Percentiles rank a stretch among this genome's conserved stretches.
Evolutionary conservation across 2,113 vertebrate genomes (phyloP).

Genomic region (Plotosus lineatus): DNA sequence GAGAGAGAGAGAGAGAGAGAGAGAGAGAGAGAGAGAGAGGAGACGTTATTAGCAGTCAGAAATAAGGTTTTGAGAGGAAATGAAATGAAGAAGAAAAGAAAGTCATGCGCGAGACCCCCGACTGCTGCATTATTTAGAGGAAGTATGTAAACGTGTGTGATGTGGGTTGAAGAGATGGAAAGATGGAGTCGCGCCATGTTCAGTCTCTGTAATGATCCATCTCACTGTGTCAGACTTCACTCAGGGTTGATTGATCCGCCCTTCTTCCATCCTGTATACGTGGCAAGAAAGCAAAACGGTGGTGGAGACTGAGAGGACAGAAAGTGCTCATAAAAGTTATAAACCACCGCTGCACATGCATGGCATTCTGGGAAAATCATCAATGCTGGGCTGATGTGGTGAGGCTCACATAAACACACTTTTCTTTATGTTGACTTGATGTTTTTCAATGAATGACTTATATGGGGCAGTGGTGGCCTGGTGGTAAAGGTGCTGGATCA

Average conservation of each 20-base stretch:
- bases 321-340: background rate
- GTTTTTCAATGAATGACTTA: no score
- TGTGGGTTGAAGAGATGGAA: background rate
- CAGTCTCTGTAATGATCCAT: background rate
- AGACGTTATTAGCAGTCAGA: background rate
- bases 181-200: background rate
- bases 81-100: background rate
- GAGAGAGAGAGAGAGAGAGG: no score
- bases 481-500: no score
- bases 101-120: background rate
- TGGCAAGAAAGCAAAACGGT: conserved; percentile 28
- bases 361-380: background rate
- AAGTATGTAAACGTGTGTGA: background rate
- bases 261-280: conserved; percentile 27
- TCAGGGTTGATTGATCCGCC: conserved; percentile 25
- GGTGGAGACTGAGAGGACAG: background rate
- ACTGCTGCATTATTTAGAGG: background rate
- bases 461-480: no score
- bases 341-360: background rate
- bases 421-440: no score
- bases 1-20: no score
- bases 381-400: background rate
- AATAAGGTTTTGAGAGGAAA: background rate
- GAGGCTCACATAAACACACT: no score
- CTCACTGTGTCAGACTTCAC: conserved; percentile 18